Evolutionary conservation across 2,888 invertebrate genomes (phyloP).

Genomic region (Microdon myrmicae): DNA sequence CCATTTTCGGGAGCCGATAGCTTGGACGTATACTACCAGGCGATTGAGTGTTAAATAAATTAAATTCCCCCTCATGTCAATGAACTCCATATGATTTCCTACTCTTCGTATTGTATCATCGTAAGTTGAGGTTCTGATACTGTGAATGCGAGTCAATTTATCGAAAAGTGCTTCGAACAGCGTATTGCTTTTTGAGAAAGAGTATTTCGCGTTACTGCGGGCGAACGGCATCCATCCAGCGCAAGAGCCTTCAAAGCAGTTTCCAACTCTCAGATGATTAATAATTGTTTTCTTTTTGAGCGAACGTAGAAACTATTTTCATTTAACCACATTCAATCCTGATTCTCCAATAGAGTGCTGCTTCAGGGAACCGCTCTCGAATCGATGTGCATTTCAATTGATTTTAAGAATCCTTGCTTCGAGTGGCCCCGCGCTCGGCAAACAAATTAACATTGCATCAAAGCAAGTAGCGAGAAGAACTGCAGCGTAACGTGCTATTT

Average conservation of each 20-base stretch:
- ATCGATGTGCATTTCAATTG: conserved; percentile 28
- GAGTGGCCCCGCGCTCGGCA: conserved; percentile 16
- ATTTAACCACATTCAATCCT: conserved; percentile 25
- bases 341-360: not conserved
- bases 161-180: too few relatives aligned
- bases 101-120: too few relatives aligned
- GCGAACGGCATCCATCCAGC: conserved; percentile 33
- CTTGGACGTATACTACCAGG: too few relatives aligned
- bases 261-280: conserved; percentile 36
- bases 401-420: conserved; percentile 14
- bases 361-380: not conserved
- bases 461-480: conserved; percentile 9
- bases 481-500: conserved; percentile 17
- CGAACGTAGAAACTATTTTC: conserved; percentile 50
- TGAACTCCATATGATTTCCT: too few relatives aligned
- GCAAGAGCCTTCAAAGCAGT: conserved; percentile 9
- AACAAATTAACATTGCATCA: conserved; percentile 7
- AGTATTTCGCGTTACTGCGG: too few relatives aligned
- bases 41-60: too few relatives aligned
- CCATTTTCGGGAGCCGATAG: too few relatives aligned
- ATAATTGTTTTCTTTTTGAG: conserved; percentile 45
- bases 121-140: too few relatives aligned
- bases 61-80: too few relatives aligned
- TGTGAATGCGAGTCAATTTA: too few relatives aligned
- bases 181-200: too few relatives aligned